Percentiles rank a stretch among this genome's conserved stretches.
Evolutionary conservation across 2,113 vertebrate genomes (phyloP).

Genomic region (Regulus satrapa): DNA sequence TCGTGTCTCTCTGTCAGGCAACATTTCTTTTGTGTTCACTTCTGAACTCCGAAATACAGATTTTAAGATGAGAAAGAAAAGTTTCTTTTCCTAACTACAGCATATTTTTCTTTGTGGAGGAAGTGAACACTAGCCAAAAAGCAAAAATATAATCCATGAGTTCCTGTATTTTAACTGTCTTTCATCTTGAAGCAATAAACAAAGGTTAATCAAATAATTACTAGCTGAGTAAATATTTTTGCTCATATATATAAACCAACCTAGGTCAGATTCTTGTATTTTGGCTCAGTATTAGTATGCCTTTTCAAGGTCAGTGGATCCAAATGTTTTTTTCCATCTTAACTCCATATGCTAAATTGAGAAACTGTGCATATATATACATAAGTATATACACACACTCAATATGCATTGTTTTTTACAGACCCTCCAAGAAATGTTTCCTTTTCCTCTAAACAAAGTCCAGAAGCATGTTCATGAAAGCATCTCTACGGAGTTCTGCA

Average conservation of each 20-base stretch:
- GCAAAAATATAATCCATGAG: conserved; percentile 18
- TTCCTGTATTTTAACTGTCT: conserved; percentile 52
- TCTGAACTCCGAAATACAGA: not conserved
- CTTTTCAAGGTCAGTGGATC: not conserved
- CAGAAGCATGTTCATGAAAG: not conserved
- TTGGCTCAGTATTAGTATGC: not conserved
- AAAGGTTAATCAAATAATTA: conserved; percentile 62
- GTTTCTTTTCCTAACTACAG: not conserved
- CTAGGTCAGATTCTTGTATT: conserved; percentile 14
- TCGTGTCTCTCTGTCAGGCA: too few species aligned
- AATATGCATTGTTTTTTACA: not conserved
- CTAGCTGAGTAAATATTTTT: conserved; percentile 51
- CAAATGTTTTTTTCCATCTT: conserved; percentile 32
- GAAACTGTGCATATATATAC: not conserved
- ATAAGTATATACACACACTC: not conserved
- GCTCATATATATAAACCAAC: conserved; percentile 13
- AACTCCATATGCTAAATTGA: not conserved
- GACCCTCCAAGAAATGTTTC: conserved; percentile 25
- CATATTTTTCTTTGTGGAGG: not conserved
- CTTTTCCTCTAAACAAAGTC: conserved; percentile 28
- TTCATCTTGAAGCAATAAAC: conserved; percentile 57
- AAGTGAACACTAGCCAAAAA: conserved; percentile 40
- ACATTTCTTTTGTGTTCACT: not conserved
- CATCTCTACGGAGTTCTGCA: not conserved
- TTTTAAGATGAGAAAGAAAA: conserved; percentile 5